Base-by-base conservation (phyloP, 2,113 vertebrate species). In the Abramis brama region DNA sequence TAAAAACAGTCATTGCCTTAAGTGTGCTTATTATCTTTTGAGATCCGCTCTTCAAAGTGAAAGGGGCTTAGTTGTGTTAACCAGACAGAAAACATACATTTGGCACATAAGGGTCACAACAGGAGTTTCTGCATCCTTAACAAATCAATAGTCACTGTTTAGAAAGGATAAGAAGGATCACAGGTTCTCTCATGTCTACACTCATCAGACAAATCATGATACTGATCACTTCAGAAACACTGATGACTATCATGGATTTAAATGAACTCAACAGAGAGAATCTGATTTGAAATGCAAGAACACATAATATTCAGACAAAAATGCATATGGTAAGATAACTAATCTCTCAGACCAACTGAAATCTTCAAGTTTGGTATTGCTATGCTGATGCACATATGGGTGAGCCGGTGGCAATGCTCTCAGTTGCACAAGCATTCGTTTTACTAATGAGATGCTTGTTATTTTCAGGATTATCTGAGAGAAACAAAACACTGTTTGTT, bases 111-210 rank as follows among this genome's bases (percentile, higher is more conserved):
- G 25, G 45, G n/a, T 47, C 74, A 8, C 74, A 27, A 30, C 13
- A 19, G 23, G 45, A 52, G n/a, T 19, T 73, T 47, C 6, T 47
- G 71, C 71, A 4, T 3, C 71, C 25, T 47, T 55, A 55, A 55
- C 15, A 77, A 77, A 77, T 75, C 73, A 50, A 50, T 75, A 33
- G 13, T 25, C 19, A 52, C 10, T 55, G 45, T 77, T 77, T 55
- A 55, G 15, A 25, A 55, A 55, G 13, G 70, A 73, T 43, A 73
- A 43, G 21, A 43, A 43, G 1, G 73, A 27, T 76, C 73, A 75
- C 45, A 50, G 12, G 74, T 30, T 55, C 47, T 33, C 11, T 50
- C n/a, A 0, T 27, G 15, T 47, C 73, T 45, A 11, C 39, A 74
- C 11, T 52, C 45, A 52, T 52, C 12, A 50, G 45, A 50, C 25